These are phyloP conservation scores for Cheracebus regulus DNA, from an alignment of 2,797 vertebrate genomes.

Conservation along the genomic window DNA sequence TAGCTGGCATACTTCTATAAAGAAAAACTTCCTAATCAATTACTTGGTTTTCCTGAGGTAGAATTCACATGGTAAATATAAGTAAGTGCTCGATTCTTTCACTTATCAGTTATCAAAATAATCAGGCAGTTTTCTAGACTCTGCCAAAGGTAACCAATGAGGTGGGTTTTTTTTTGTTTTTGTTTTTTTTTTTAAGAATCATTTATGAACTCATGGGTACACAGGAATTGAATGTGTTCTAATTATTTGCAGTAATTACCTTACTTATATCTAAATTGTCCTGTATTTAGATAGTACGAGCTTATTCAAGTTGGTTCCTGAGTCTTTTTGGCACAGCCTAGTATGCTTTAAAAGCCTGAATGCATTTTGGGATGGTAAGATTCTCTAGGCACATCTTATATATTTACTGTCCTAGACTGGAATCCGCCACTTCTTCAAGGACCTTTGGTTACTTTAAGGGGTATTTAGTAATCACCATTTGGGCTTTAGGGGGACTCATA, in stretches of 20 bases:
- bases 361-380: not conserved
- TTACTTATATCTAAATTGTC: not conserved
- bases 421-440: not conserved
- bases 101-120: slow-evolving; percentile 41
- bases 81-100: slow-evolving; percentile 23
- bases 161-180: not conserved
- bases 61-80: not conserved
- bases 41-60: not conserved
- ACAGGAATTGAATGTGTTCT: not conserved
- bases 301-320: not conserved
- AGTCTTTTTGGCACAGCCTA: not conserved
- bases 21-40: not conserved
- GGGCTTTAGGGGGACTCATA: not conserved
- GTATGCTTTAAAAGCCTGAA: not conserved
- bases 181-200: not conserved
- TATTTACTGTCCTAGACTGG: not conserved
- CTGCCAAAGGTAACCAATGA: not conserved
- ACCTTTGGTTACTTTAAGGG: not conserved
- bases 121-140: not conserved
- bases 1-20: not conserved
- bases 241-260: not conserved
- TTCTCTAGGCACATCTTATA: not conserved
- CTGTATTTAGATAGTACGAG: not conserved
- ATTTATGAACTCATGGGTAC: not conserved
- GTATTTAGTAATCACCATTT: not conserved